Percentiles rank a stretch among this genome's conserved stretches.
Evolutionary conservation across 2,888 invertebrate species (phyloP).

Genomic region (Charanyca ferruginea): DNA sequence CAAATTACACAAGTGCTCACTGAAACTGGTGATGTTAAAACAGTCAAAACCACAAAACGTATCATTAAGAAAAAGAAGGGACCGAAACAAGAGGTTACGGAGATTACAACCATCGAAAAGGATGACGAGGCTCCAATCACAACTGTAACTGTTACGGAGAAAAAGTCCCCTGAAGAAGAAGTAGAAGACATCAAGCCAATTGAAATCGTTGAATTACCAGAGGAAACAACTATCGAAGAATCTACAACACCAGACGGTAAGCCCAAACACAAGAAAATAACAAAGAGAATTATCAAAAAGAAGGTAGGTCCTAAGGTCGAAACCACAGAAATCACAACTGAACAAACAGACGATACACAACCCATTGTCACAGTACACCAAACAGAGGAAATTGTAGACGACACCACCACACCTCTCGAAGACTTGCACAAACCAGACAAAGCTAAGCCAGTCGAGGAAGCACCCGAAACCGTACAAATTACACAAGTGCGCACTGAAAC

Average conservation of each 20-base stretch:
- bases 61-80: constrained; percentile 65
- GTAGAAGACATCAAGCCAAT: not conserved
- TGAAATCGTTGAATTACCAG: constrained; percentile 63
- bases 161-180: constrained; percentile 16
- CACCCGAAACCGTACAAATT: constrained; percentile 64
- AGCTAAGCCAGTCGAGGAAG: constrained; percentile 62
- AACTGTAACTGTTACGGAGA: constrained; percentile 41
- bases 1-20: constrained; percentile 35
- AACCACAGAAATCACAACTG: constrained; percentile 61
- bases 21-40: constrained; percentile 26
- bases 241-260: constrained; percentile 66
- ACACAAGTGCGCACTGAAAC: constrained; percentile 63
- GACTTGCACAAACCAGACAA: constrained; percentile 41
- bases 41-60: constrained; percentile 37
- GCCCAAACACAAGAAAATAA: constrained; percentile 72
- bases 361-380: constrained; percentile 70
- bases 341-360: constrained; percentile 63
- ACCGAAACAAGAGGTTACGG: constrained; percentile 57
- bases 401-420: constrained; percentile 55
- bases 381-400: constrained; percentile 60
- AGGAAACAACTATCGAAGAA: constrained; percentile 74
- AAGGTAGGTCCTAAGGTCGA: constrained; percentile 69
- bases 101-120: constrained; percentile 59
- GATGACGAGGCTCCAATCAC: constrained; percentile 62
- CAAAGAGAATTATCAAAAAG: constrained; percentile 72